Base-by-base conservation (phyloP, 2,113 vertebrate genomes). In the Peromyscus polionotus region DNA sequence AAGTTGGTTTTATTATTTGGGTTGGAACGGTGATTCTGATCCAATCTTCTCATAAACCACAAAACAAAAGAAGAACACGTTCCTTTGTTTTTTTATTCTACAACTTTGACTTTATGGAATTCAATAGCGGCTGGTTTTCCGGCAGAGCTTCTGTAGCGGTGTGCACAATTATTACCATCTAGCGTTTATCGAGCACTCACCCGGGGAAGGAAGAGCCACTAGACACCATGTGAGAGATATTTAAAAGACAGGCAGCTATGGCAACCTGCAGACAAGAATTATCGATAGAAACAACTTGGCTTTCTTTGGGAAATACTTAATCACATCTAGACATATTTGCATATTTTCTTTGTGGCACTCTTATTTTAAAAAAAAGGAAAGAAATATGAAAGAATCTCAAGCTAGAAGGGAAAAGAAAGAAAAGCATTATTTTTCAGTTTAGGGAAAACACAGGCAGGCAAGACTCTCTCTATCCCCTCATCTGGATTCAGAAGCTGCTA, bases 31-130 rank as follows among this genome's bases (percentile, higher is more conserved):
- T 80, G 73, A 77, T 87, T 88, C 65, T 75, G 80, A 96, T 68
- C 93, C 85, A 48, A 16, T 76, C 68, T 39, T 85, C 22, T 59
- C 79, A 93, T 20, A 70, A 39, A 33, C 67, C 73, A 8, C 54
- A 73, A 86, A 33, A 79, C 51, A 48, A 84, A 94, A 83, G 75
- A 89, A 95, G 93, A 93, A 70, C 48, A 63, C 39, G 63, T 28
- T 84, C 28, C 67, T n/a, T 85, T 93, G 48, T 24, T 22, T 73
- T 84, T 86, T 92, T 45, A 80, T 80, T 94, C 70, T 61, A 5
- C 92, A 90, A 92, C 63, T 68, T 65, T 80, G 92, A 88, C 85
- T 1, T 81, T 39, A 16, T 14, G 42, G 88, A 63, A 77, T 59
- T 88, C 75, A 72, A 42, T 31, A 36, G 85, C 79, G 33, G 45